Evolutionary conservation across 2,113 vertebrate species (phyloP).

Genomic region (Columbina picui): DNA sequence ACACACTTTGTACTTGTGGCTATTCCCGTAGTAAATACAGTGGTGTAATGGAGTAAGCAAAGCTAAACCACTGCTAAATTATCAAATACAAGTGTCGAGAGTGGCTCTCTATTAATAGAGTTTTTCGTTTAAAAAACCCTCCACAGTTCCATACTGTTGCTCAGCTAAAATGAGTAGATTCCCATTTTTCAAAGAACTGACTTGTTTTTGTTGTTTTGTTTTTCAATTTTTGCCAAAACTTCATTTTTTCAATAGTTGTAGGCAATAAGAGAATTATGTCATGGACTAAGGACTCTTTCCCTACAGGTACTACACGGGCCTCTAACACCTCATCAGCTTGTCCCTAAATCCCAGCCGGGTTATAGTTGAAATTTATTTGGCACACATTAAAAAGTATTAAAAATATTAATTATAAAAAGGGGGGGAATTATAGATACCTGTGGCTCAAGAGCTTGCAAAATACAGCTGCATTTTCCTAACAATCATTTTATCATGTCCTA

Average conservation of each 20-base stretch:
- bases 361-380: not conserved
- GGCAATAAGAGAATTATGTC: not conserved
- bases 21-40: conserved; percentile 14
- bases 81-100: not conserved
- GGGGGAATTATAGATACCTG: not conserved
- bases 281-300: not conserved
- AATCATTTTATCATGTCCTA: not conserved
- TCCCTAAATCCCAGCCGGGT: not conserved
- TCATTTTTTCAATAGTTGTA: not conserved
- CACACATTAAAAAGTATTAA: not conserved
- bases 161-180: not conserved
- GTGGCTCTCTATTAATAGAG: not conserved
- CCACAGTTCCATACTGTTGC: not conserved
- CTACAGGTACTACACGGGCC: not conserved
- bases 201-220: not conserved
- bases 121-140: not conserved
- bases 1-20: not conserved
- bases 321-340: not conserved
- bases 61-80: not conserved
- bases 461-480: not conserved
- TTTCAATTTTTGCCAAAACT: not conserved
- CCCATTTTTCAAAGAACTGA: not conserved
- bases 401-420: not conserved
- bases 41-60: not conserved
- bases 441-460: not conserved